Evolutionary conservation across 2,113 vertebrate species (phyloP).

Genomic region (Camarhynchus parvulus): DNA sequence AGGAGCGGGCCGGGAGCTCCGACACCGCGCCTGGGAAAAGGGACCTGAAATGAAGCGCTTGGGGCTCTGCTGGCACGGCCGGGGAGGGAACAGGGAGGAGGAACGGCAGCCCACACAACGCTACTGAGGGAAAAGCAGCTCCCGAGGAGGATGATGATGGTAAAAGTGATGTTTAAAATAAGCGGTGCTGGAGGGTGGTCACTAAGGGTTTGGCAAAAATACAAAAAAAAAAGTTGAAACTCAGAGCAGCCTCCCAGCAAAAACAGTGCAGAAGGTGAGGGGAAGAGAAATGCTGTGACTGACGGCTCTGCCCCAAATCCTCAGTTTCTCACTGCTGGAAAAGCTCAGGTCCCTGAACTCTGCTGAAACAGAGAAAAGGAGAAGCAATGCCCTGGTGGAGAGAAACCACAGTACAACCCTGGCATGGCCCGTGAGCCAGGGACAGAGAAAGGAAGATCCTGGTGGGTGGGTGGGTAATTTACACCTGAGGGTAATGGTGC

Average conservation of each 20-base stretch:
- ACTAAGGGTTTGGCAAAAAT: rapidly evolving
- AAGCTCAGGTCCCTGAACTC: not conserved
- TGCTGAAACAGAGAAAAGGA: not conserved
- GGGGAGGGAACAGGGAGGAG: not conserved
- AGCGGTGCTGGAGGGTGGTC: rapidly evolving
- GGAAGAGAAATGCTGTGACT: not conserved
- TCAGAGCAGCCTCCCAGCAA: rapidly evolving
- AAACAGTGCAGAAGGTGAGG: not conserved
- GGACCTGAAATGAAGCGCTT: rapidly evolving
- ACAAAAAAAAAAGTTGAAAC: not conserved
- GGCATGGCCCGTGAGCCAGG: rapidly evolving
- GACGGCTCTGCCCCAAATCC: not conserved
- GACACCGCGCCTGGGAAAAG: rapidly evolving
- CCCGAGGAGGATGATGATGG: not conserved
- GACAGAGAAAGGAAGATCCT: not conserved
- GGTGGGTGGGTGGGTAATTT: not conserved
- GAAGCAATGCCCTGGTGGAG: not conserved
- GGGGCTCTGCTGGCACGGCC: not conserved
- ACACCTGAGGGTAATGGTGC: rapidly evolving
- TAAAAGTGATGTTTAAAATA: not conserved
- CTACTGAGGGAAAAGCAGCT: rapidly evolving
- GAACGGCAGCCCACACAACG: not conserved
- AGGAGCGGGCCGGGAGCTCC: no score
- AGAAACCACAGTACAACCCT: not conserved
- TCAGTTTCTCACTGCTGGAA: not conserved